phyloP scores from a whole-genome alignment of 2,888 invertebrate species.

The Zeuzera pyrina region DNA sequence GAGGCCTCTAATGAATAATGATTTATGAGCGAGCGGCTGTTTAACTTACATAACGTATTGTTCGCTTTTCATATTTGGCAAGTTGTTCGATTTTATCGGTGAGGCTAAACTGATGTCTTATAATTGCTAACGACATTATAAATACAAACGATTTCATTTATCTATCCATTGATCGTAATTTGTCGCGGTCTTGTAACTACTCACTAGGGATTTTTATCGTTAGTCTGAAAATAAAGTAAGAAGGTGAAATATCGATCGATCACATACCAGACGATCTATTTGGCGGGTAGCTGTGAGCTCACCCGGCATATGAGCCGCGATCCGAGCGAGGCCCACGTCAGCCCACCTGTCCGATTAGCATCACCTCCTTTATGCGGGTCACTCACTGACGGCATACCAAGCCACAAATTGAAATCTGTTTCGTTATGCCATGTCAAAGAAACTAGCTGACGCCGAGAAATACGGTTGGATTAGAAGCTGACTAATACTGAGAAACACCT shows the following conservation, averaged over 20 bases:
- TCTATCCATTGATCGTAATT: too few relatives aligned
- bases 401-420: slow-evolving; percentile 64
- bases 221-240: too few relatives aligned
- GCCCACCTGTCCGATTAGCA: slow-evolving; percentile 68
- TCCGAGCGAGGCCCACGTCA: slow-evolving; percentile 37
- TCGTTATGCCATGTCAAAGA: slow-evolving; percentile 61
- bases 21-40: slow-evolving; percentile 31
- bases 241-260: slow-evolving; percentile 44
- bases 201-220: slow-evolving; percentile 2
- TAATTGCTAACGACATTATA: slow-evolving; percentile 3
- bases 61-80: slow-evolving; percentile 30
- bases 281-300: slow-evolving; percentile 21
- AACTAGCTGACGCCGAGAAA: slow-evolving; percentile 51
- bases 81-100: slow-evolving; percentile 25
- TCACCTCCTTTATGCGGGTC: slow-evolving; percentile 56
- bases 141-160: too few relatives aligned
- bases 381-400: slow-evolving; percentile 46
- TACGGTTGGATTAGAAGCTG: slow-evolving; percentile 51
- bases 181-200: too few relatives aligned
- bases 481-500: slow-evolving; percentile 37
- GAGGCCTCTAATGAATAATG: slow-evolving; percentile 43
- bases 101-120: slow-evolving; percentile 12
- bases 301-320: slow-evolving; percentile 18
- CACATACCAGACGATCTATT: slow-evolving; percentile 24
- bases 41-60: slow-evolving; percentile 28